Evolutionary conservation across 1,140 invertebrate species (phyloP), one percentile per base, ranked within the genome.

Genomic region (Diuraphis noxia): DNA sequence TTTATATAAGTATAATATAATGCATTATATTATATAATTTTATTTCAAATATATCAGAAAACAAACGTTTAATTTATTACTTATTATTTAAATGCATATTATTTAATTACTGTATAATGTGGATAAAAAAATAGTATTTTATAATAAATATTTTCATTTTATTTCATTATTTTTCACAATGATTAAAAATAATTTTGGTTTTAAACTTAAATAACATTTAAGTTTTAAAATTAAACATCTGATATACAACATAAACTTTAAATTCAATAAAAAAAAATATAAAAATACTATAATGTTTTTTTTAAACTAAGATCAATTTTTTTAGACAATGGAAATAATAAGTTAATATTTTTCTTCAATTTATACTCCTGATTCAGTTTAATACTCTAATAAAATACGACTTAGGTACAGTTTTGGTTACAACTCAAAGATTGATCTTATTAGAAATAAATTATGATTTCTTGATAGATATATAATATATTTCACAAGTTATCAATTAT

Each of bases 401-500:
- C 85, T 86, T 52, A n/a, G n/a, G n/a, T n/a, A 10, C 34, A 86
- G 43, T 52, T 86, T 86, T 86, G 85, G 85, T 46, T 86, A 6
- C 85, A 86, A 52, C 36, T 86, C 85, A 86, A 86, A 46, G 46
- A 38, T 34, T 52, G 46, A 21, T 10, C n/a, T 38, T 36, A 52
- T 86, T 34, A 86, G 21, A 49, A 86, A 36, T 36, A 25, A 21
- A 52, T 86, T 41, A 30, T 7, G n/a, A 25, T 25, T 25, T 85
- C n/a, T 86, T 38, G 8, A 52, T 3, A 2, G 34, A 86, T 52
- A 38, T n/a, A 2, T 25, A 25, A 52, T 49, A n/a, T n/a, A n/a
- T n/a, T n/a, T n/a, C n/a, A 36, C 9, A 38, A 25, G 38, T 34
- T 9, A 46, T n/a, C 41, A n/a, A 85, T 85, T 85, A 43, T n/a